Evolutionary conservation across 2,797 vertebrate genomes (phyloP).

Genomic region (Pseudochirops cupreus): DNA sequence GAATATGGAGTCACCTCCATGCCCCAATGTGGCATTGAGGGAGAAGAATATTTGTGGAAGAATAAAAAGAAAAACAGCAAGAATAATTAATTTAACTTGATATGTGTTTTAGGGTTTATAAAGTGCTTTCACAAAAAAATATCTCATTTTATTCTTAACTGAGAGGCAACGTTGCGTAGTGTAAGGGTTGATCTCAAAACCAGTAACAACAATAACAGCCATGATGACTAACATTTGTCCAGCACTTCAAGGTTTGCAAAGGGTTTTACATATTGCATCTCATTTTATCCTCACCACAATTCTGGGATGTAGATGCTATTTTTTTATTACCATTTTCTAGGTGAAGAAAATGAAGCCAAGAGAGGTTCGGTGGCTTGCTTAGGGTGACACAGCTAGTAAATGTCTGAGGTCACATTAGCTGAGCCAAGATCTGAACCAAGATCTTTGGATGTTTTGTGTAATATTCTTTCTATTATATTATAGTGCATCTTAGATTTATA

Average conservation of each 20-base stretch:
- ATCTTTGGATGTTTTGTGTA: background rate
- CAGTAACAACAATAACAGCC: background rate
- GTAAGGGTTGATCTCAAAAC: background rate
- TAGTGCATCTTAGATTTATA: background rate
- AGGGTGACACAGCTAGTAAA: background rate
- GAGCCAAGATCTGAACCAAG: background rate
- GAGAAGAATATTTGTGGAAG: background rate
- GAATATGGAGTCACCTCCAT: background rate
- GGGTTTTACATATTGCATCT: background rate
- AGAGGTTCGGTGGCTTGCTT: background rate
- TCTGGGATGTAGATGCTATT: background rate
- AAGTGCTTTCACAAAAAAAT: background rate
- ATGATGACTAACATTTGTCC: background rate
- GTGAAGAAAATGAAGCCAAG: background rate
- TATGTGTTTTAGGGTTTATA: background rate
- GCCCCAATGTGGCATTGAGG: background rate
- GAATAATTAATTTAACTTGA: background rate
- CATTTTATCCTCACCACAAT: background rate
- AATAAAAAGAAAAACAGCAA: background rate
- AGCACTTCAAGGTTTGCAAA: background rate
- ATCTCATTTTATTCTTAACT: background rate
- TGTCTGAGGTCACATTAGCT: background rate
- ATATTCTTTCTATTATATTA: background rate
- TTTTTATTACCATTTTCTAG: background rate
- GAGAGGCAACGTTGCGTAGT: background rate